Percentiles rank a stretch among this genome's conserved stretches.
phyloP scores from a whole-genome alignment of 2,888 invertebrate genomes.

The Lissonota sp. region DNA sequence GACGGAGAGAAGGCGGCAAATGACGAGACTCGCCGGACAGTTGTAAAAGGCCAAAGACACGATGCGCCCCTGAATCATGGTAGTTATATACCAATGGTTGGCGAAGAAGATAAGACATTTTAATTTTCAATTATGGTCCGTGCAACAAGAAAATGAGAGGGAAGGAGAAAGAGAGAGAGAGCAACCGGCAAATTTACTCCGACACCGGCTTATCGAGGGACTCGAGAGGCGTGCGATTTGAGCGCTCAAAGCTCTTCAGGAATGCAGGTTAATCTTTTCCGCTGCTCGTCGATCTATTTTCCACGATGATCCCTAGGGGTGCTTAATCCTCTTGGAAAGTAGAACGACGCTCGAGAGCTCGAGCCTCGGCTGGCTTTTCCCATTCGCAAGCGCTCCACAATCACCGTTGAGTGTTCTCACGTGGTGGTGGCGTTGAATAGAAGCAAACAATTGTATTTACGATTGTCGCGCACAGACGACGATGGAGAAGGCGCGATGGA shows the following conservation, averaged over 20 bases:
- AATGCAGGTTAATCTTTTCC: conserved; percentile 57
- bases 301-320: conserved; percentile 50
- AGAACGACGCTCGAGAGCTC: conserved; percentile 37
- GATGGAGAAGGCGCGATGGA: conserved; percentile 44
- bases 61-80: conserved; percentile 26
- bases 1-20: conserved; percentile 66
- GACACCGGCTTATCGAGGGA: conserved; percentile 22
- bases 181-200: conserved; percentile 27
- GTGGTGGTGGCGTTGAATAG: conserved; percentile 57
- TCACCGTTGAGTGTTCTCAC: conserved; percentile 57
- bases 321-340: conserved; percentile 56
- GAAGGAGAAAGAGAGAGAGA: neutral
- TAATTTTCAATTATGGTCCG: conserved; percentile 80
- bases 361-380: conserved; percentile 24
- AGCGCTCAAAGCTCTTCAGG: conserved; percentile 38
- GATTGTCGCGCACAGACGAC: conserved; percentile 56
- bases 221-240: conserved; percentile 28
- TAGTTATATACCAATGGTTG: conserved; percentile 58
- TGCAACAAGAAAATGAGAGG: neutral
- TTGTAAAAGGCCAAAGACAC: conserved; percentile 60
- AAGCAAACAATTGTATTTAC: conserved; percentile 61
- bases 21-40: conserved; percentile 42
- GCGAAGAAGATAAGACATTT: conserved; percentile 79
- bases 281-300: conserved; percentile 53
- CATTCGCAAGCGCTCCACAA: conserved; percentile 46